Evolutionary conservation across 2,888 invertebrate genomes (phyloP).

Genomic region (Drosophila mercatorum): DNA sequence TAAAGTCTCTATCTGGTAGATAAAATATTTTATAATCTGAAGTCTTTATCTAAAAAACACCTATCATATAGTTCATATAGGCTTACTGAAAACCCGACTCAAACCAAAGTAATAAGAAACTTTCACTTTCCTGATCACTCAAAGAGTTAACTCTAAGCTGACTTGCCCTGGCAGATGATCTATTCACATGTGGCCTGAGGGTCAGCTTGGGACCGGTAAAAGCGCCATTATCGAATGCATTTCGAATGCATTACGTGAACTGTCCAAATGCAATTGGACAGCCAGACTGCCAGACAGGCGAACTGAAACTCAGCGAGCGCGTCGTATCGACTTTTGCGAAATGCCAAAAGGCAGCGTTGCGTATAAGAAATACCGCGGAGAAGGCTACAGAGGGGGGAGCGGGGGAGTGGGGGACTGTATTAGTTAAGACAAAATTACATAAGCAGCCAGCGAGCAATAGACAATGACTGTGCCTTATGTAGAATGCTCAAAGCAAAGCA

Average conservation of each 20-base stretch:
- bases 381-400: not conserved
- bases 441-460: slow-evolving; percentile 45
- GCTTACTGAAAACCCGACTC: not conserved
- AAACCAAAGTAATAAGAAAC: not conserved
- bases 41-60: not conserved
- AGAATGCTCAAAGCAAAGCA: slow-evolving; percentile 54
- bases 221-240: slow-evolving; percentile 47
- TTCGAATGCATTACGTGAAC: slow-evolving; percentile 54
- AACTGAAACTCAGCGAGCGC: slow-evolving; percentile 45
- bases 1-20: too few species aligned
- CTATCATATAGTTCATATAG: not conserved
- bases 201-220: slow-evolving; percentile 11
- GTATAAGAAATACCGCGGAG: slow-evolving; percentile 26
- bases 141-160: not conserved
- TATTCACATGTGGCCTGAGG: slow-evolving; percentile 2
- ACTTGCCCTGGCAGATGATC: not conserved
- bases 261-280: slow-evolving; percentile 26
- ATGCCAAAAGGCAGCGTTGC: slow-evolving; percentile 61
- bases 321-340: slow-evolving; percentile 46
- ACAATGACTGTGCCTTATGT: slow-evolving; percentile 59
- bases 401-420: not conserved
- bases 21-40: too few species aligned
- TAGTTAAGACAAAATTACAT: slow-evolving; percentile 53
- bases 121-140: slow-evolving; percentile 4
- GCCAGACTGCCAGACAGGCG: slow-evolving; percentile 1